phyloP scores from a whole-genome alignment of 2,888 invertebrate genomes.

The Boloria selene region DNA sequence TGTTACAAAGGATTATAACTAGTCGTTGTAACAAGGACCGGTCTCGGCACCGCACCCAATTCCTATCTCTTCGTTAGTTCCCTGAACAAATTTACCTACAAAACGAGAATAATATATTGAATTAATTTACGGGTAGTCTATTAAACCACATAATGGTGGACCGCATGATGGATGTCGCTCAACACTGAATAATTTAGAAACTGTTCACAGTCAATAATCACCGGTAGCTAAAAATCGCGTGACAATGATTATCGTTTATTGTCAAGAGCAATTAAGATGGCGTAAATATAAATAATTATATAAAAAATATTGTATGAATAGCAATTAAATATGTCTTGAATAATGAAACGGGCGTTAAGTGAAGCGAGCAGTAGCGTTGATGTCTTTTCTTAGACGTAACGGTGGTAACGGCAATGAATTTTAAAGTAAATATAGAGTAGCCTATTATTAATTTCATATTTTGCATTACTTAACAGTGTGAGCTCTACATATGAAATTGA shows the following conservation, averaged over 20 bases:
- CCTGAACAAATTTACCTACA: too few relatives aligned
- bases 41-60: too few relatives aligned
- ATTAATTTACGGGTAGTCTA: too few relatives aligned
- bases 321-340: slow-evolving; percentile 34
- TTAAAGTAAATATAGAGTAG: too few relatives aligned
- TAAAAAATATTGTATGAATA: slow-evolving; percentile 30
- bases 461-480: too few relatives aligned
- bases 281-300: slow-evolving; percentile 24
- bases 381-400: slow-evolving; percentile 63
- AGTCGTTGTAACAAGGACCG: too few relatives aligned
- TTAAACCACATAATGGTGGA: too few relatives aligned
- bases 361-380: slow-evolving; percentile 54
- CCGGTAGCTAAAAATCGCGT: slow-evolving; percentile 44
- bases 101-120: too few relatives aligned
- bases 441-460: too few relatives aligned
- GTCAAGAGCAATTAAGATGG: slow-evolving; percentile 45
- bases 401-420: slow-evolving; percentile 33
- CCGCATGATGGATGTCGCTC: neutral
- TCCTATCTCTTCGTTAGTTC: too few relatives aligned
- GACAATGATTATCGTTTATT: slow-evolving; percentile 51
- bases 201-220: slow-evolving; percentile 1
- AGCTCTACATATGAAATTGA: too few relatives aligned
- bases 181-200: slow-evolving; percentile 18
- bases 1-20: too few relatives aligned
- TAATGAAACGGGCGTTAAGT: slow-evolving; percentile 21